These are phyloP conservation scores for Agrotis puta DNA, from an alignment of 2,888 invertebrate genomes.

Conservation along the genomic window DNA sequence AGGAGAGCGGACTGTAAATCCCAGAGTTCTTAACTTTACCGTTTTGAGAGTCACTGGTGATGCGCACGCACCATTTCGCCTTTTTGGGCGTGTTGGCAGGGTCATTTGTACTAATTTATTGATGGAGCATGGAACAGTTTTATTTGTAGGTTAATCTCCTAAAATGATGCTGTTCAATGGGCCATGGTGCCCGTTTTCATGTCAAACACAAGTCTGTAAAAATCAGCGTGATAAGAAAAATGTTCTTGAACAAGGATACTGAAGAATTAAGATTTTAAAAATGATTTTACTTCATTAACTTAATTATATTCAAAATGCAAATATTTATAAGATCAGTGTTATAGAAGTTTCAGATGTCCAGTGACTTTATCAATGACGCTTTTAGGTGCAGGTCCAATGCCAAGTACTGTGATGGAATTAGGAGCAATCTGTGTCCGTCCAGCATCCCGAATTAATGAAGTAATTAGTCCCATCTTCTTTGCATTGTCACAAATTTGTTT, in stretches of 20 bases:
- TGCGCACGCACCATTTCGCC: no score
- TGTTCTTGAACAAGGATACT: not conserved
- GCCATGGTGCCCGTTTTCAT: no score
- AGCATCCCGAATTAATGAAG: conserved; percentile 96
- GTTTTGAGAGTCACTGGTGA: no score
- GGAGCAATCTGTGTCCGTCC: conserved; percentile 98
- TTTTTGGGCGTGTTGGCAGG: no score
- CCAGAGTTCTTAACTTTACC: no score
- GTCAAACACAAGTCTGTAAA: no score
- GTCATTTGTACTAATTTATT: no score
- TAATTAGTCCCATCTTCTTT: conserved; percentile 92
- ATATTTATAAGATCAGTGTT: conserved; percentile 57
- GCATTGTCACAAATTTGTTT: conserved; percentile 93
- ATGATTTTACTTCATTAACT: conserved; percentile 6
- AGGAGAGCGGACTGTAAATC: no score
- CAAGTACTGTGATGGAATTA: conserved; percentile 97
- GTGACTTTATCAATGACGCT: conserved; percentile 95
- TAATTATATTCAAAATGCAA: conserved; percentile 1
- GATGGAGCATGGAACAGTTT: no score
- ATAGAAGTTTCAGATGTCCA: conserved; percentile 96
- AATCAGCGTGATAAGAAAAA: not conserved
- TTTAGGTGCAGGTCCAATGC: conserved; percentile 97
- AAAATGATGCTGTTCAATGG: no score
- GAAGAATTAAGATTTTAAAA: not conserved
- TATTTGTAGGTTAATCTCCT: no score